phyloP scores from a whole-genome alignment of 2,113 vertebrate species.

The Myrmecophaga tridactyla region DNA sequence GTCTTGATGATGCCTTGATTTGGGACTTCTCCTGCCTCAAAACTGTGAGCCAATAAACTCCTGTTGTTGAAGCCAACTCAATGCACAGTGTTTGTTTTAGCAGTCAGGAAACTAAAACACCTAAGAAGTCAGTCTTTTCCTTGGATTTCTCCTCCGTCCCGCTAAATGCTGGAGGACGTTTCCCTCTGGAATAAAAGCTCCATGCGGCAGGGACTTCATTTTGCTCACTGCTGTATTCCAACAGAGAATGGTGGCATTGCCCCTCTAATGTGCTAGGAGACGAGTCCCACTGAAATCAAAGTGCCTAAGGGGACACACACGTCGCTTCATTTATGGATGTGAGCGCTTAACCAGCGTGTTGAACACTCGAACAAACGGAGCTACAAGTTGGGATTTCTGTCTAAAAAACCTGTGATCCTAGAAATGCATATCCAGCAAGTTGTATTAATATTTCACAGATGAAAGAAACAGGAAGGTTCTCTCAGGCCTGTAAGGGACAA shows the following conservation, averaged over 20 bases:
- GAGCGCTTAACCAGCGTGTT: background rate
- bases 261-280: background rate
- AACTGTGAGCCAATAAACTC: too few relatives aligned
- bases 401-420: background rate
- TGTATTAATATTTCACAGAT: background rate
- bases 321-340: background rate
- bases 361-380: background rate
- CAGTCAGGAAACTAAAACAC: background rate
- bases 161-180: background rate
- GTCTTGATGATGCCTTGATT: too few relatives aligned
- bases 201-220: background rate
- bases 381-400: background rate
- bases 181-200: background rate
- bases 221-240: background rate
- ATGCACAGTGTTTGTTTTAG: too few relatives aligned
- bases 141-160: background rate
- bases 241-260: too few relatives aligned
- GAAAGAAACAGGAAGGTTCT: background rate
- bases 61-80: too few relatives aligned
- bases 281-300: background rate
- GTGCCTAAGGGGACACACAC: rapidly evolving
- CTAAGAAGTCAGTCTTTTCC: background rate
- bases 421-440: background rate
- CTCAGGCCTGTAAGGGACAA: background rate
- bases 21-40: too few relatives aligned